phyloP scores from a whole-genome alignment of 2,888 invertebrate genomes.

The Drosophila kambysellisi region DNA sequence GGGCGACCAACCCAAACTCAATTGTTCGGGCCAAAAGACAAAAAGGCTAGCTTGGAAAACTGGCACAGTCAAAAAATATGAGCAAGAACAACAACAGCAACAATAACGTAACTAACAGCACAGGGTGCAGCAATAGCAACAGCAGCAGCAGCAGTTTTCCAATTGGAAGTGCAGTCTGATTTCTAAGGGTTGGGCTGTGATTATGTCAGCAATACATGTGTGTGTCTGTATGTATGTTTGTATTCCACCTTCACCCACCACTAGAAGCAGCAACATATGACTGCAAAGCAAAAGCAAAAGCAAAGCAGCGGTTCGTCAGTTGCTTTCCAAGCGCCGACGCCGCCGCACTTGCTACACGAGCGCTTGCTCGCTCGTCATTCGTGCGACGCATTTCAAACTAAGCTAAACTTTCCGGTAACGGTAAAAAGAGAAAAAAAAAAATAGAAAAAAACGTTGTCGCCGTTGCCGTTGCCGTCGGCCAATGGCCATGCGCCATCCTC shows the following conservation, averaged over 20 bases:
- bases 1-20: slow-evolving; percentile 76
- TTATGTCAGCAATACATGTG: slow-evolving; percentile 71
- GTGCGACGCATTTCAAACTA: slow-evolving; percentile 42
- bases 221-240: slow-evolving; percentile 21
- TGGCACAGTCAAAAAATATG: slow-evolving; percentile 72
- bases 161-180: slow-evolving; percentile 73
- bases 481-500: slow-evolving; percentile 56
- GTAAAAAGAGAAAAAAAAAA: slow-evolving; percentile 27
- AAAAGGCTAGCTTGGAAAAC: slow-evolving; percentile 71
- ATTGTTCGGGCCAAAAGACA: slow-evolving; percentile 67
- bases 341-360: slow-evolving; percentile 69
- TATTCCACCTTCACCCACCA: slow-evolving; percentile 53
- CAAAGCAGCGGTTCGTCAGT: slow-evolving; percentile 61
- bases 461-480: slow-evolving; percentile 60
- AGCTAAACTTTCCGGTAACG: slow-evolving; percentile 51
- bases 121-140: slow-evolving; percentile 70
- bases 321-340: slow-evolving; percentile 79
- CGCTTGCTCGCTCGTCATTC: slow-evolving; percentile 60
- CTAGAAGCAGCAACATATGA: slow-evolving; percentile 46
- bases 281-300: slow-evolving; percentile 32
- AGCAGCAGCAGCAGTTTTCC: slow-evolving; percentile 56
- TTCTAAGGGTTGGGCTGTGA: slow-evolving; percentile 81
- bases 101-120: slow-evolving; percentile 42
- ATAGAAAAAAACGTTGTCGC: slow-evolving; percentile 8
- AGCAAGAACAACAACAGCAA: slow-evolving; percentile 49